Evolutionary conservation across 2,113 vertebrate genomes (phyloP), one percentile per base, ranked within the genome.

Genomic region (Lophius piscatorius): DNA sequence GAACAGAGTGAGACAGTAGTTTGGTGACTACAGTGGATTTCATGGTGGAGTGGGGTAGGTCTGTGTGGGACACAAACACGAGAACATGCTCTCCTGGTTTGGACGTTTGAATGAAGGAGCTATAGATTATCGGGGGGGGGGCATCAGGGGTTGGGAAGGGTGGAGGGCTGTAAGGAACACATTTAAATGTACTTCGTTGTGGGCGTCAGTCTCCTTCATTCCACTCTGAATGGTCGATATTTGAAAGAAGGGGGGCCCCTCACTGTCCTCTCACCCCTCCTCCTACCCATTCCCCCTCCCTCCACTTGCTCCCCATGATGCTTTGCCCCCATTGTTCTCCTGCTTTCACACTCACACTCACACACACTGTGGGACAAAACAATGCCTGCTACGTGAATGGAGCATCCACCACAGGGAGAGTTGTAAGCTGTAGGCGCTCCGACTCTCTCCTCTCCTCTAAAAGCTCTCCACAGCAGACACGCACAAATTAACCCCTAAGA

Each of bases 251-350:
- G 7, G 16, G 34, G 17, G 3, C 21, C 11, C 9, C 20, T 23
- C 23, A 10, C 17, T 13, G 36, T 18, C 10, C 6, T n/a, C 9
- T 21, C 31, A 17, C 11, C 9, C 11, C 4, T 5, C 14, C 9
- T 5, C 17, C 20, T 6, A 23, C 10, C 22, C 2, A 17, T 5
- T 3, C 16, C 24, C 3, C 8, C 2, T n/a, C 2, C 26, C 45
- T 45, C 17, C 42, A n/a, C 40, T 69, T 41, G 69, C n/a, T n/a
- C n/a, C n/a, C n/a, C n/a, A n/a, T n/a, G n/a, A n/a, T 82, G 74
- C 63, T 77, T 69, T 54, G 46, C 63, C 79, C 70, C 74, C 24
- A 82, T 87, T 87, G 82, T 84, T 81, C 81, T 75, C 39, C 2
- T 16, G 38, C 46, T 18, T 50, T 2, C 47, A 31, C 24, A 50